Conservation (phyloP, 2,113 vertebrate species). For the Rafetus swinhoei region DNA sequence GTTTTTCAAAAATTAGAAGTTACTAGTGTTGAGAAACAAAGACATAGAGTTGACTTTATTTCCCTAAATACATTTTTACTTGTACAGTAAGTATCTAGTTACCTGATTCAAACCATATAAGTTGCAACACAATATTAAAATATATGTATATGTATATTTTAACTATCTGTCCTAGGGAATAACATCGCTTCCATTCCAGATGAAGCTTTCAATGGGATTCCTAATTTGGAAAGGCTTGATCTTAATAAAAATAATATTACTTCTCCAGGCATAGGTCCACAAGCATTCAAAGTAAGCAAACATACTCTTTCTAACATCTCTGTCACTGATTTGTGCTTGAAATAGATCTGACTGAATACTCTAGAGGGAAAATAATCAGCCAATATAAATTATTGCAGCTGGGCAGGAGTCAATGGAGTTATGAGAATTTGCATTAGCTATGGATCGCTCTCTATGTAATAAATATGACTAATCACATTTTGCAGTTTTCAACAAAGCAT, state of each 20-base stretch:
- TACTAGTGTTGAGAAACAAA: neutral
- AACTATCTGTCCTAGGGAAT: conserved; percentile 83
- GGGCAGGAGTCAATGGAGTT: neutral
- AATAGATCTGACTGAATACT: neutral
- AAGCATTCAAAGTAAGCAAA: conserved; percentile 89
- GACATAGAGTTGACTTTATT: neutral
- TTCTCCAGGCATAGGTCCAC: conserved; percentile 81
- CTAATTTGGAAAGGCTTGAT: conserved; percentile 95
- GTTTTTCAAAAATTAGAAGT: neutral
- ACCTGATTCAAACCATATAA: neutral
- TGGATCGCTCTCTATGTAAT: neutral
- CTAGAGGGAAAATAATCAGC: neutral
- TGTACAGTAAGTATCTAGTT: neutral
- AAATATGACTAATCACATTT: neutral
- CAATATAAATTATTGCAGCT: neutral
- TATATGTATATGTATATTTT: neutral
- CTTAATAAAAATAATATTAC: conserved; percentile 92
- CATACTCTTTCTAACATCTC: neutral
- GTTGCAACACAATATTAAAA: neutral
- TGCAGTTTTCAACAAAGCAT: neutral
- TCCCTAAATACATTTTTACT: neutral
- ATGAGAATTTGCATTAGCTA: neutral
- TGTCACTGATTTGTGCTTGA: neutral
- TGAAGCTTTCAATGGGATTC: conserved; percentile 92
- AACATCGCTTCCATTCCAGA: conserved; percentile 87